Conservation (phyloP, 2,797 vertebrate species). For the Leptatherina wallacei region DNA sequence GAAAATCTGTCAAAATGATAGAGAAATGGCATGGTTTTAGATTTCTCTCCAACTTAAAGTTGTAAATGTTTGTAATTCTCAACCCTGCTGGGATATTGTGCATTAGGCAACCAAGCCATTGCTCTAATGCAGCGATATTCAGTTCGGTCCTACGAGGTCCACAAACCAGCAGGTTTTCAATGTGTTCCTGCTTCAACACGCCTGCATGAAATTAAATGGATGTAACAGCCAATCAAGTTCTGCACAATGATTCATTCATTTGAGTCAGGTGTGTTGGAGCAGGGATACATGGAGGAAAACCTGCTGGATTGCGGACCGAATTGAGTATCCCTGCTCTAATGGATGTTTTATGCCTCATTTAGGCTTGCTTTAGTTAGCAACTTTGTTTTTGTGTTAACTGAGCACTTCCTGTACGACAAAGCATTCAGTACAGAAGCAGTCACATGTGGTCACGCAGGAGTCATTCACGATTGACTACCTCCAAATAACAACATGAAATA, state of each 20-base stretch:
- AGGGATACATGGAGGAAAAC: too few relatives aligned
- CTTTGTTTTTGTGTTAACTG: neutral
- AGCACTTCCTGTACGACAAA: conserved; percentile 21
- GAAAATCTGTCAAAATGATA: neutral
- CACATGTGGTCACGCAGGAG: neutral
- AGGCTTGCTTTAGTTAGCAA: too few relatives aligned
- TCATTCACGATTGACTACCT: conserved; percentile 2
- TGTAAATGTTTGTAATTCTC: neutral
- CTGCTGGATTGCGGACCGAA: too few relatives aligned
- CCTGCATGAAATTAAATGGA: too few relatives aligned
- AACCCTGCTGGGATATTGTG: neutral
- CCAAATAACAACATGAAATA: conserved; percentile 23
- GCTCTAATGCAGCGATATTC: too few relatives aligned
- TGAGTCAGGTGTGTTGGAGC: too few relatives aligned
- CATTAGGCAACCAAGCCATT: neutral
- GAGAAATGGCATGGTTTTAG: neutral
- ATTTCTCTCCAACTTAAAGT: neutral
- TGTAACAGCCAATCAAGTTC: too few relatives aligned
- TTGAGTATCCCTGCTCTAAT: too few relatives aligned
- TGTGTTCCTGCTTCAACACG: too few relatives aligned
- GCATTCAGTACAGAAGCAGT: neutral
- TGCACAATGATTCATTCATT: too few relatives aligned
- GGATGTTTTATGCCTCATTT: neutral
- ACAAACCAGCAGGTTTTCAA: too few relatives aligned
- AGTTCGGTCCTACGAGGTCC: too few relatives aligned